These are phyloP conservation scores for Cheilosia variabilis DNA, from an alignment of 2,888 invertebrate species.

Conservation along the genomic window DNA sequence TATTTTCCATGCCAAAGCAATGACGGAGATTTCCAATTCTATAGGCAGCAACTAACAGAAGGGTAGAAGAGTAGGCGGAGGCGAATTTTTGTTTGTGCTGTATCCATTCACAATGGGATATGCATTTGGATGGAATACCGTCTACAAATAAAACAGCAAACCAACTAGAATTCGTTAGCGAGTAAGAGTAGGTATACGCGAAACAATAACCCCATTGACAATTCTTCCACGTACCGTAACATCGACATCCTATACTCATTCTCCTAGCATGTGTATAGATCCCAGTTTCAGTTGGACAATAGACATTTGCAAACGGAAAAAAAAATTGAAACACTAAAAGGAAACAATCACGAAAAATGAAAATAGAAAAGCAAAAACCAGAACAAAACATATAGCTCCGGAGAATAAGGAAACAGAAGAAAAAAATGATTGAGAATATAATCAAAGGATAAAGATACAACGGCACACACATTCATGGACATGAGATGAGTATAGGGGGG, in stretches of 20 bases:
- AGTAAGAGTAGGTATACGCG: conserved; percentile 37
- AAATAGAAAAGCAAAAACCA: conserved; percentile 52
- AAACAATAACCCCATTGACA: conserved; percentile 75
- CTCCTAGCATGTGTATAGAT: neutral
- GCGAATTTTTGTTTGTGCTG: conserved; percentile 11
- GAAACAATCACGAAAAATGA: conserved; percentile 72
- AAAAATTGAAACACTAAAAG: conserved; percentile 21
- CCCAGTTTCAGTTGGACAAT: conserved; percentile 63
- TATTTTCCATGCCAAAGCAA: conserved; percentile 71
- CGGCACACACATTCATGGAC: conserved; percentile 22
- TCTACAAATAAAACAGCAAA: conserved; percentile 18
- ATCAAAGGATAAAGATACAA: conserved; percentile 70
- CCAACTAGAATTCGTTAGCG: conserved; percentile 29
- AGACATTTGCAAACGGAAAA: conserved; percentile 40
- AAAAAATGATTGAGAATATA: conserved; percentile 65
- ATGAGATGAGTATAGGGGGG: neutral
- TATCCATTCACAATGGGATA: conserved; percentile 52
- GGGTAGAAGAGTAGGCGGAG: conserved; percentile 21
- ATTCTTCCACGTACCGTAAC: conserved; percentile 67
- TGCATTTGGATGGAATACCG: conserved; percentile 54
- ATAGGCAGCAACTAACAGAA: conserved; percentile 20
- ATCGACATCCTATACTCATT: conserved; percentile 59
- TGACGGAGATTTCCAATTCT: conserved; percentile 66
- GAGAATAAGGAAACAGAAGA: conserved; percentile 26
- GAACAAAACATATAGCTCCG: conserved; percentile 15